Percentiles rank a stretch among this genome's conserved stretches.
Evolutionary conservation across 2,888 invertebrate species (phyloP).

Genomic region (Volucella bombylans): DNA sequence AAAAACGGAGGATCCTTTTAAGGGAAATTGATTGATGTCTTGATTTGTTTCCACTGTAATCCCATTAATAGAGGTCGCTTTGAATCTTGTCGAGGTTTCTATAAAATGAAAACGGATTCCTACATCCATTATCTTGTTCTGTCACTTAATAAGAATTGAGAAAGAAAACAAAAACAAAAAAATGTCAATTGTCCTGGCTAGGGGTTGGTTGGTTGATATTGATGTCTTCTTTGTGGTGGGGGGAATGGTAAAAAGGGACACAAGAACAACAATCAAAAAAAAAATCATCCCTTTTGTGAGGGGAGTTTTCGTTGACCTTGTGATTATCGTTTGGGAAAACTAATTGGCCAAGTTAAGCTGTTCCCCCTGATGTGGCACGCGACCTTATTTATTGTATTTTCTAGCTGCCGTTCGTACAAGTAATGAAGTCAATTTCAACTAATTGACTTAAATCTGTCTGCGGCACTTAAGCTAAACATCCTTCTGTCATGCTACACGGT

Average conservation of each 20-base stretch:
- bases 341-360: constrained; percentile 70
- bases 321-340: constrained; percentile 64
- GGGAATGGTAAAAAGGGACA: no score
- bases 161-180: constrained; percentile 3
- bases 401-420: constrained; percentile 1
- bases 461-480: constrained; percentile 67
- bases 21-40: constrained; percentile 70
- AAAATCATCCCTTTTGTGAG: constrained; percentile 51
- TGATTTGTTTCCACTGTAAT: constrained; percentile 70
- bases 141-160: constrained; percentile 33
- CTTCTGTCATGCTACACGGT: constrained; percentile 59
- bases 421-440: constrained; percentile 65
- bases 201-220: constrained; percentile 8
- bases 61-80: constrained; percentile 68
- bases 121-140: not conserved
- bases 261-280: no score
- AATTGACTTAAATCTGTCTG: constrained; percentile 74
- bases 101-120: not conserved
- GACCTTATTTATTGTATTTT: not conserved
- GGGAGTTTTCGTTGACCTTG: constrained; percentile 67
- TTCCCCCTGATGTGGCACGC: constrained; percentile 22
- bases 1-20: constrained; percentile 36
- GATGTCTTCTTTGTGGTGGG: not conserved
- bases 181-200: not conserved
- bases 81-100: constrained; percentile 12